A percentile compares a stretch with the other conserved stretches of the same genome.
These are phyloP conservation scores for Hipparchia semele DNA, from an alignment of 2,888 invertebrate genomes.

Conservation along the genomic window DNA sequence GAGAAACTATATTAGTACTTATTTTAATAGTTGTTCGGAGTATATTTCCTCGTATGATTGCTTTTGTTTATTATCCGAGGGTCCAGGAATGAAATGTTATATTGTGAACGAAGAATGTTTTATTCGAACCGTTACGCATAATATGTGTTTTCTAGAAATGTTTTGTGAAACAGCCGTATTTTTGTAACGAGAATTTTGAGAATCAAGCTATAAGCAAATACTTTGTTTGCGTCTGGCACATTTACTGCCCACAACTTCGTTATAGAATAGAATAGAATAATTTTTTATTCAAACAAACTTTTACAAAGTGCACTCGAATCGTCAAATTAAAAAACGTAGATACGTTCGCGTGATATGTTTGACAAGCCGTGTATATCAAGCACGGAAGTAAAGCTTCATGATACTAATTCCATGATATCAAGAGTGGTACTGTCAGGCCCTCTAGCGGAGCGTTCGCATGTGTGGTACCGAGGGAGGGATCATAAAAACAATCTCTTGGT, in stretches of 20 bases:
- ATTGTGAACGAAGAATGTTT: not conserved
- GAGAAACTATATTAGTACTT: constrained; percentile 8
- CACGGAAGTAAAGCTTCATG: too few species aligned
- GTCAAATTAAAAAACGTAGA: too few species aligned
- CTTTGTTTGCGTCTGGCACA: not conserved
- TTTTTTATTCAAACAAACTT: too few species aligned
- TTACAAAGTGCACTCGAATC: too few species aligned
- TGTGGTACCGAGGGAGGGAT: too few species aligned
- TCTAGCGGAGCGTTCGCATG: too few species aligned
- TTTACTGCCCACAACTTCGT: not conserved
- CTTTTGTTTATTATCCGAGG: constrained; percentile 10
- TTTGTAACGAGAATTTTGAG: not conserved
- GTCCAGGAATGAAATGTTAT: not conserved
- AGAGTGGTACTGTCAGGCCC: too few species aligned
- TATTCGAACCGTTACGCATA: not conserved
- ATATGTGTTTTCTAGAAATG: not conserved
- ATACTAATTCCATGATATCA: too few species aligned
- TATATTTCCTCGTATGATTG: not conserved
- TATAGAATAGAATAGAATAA: too few species aligned
- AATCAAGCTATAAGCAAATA: not conserved
- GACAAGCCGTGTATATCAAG: too few species aligned
- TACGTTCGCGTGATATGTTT: too few species aligned
- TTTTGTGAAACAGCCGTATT: not conserved
- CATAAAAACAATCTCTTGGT: too few species aligned
- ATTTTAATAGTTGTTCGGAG: constrained; percentile 13